phyloP scores from a whole-genome alignment of 2,888 invertebrate species.

The Oligia fasciuncula region DNA sequence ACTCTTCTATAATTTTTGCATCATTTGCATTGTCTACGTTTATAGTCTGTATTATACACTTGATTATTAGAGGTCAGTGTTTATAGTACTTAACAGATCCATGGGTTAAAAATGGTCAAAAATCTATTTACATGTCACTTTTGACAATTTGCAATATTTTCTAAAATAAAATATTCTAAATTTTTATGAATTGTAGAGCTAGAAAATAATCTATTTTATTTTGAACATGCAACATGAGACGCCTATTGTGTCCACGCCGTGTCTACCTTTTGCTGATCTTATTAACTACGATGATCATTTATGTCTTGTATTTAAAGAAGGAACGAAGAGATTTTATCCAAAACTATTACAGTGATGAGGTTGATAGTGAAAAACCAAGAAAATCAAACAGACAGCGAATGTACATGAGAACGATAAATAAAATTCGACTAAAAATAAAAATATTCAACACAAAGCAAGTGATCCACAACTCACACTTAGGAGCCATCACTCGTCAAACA shows the following conservation, averaged over 20 bases:
- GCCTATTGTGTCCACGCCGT: not conserved
- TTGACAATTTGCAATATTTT: not conserved
- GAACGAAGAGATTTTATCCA: constrained; percentile 48
- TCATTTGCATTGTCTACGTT: too few species aligned
- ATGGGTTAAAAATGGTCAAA: not conserved
- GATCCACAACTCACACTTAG: constrained; percentile 61
- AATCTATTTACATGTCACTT: constrained; percentile 1
- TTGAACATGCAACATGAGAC: constrained; percentile 22
- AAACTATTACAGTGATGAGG: constrained; percentile 48
- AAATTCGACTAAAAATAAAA: constrained; percentile 61
- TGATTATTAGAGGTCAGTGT: too few species aligned
- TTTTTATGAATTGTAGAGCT: not conserved
- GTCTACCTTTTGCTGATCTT: constrained; percentile 27
- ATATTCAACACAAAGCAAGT: constrained; percentile 64
- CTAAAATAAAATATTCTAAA: not conserved
- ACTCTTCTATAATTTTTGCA: not conserved
- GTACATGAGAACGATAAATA: constrained; percentile 39
- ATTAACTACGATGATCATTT: constrained; percentile 25
- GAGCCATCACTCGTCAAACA: constrained; percentile 40
- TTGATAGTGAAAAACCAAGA: not conserved
- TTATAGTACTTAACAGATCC: not conserved
- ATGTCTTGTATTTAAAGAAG: constrained; percentile 51
- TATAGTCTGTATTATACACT: too few species aligned
- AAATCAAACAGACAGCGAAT: constrained; percentile 11
- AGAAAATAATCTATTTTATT: too few species aligned